Evolutionary conservation across 2,797 vertebrate genomes (phyloP), one percentile per base, ranked within the genome.

Genomic region (Darevskia nairensis): DNA sequence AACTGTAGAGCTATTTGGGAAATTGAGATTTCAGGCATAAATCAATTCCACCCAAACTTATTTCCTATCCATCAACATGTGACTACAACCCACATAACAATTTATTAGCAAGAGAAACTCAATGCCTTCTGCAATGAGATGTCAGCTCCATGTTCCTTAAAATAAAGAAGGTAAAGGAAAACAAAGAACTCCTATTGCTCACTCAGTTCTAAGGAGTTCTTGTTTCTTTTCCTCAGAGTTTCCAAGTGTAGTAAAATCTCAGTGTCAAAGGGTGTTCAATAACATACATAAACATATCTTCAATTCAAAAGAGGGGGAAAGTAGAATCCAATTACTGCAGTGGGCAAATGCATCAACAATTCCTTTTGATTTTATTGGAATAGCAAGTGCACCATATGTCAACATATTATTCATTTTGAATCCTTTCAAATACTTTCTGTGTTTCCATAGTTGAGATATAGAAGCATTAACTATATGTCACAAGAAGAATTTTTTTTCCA

Each of bases 281-380:
- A 86, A 55, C 39, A 39, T 59, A 46, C n/a, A 86, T 46, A 77
- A n/a, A 66, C 35, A 39, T 71, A n/a, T 15, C 66, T 55, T 11
- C 8, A 39, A 69, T 80, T 69, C 11, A 59, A 29, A 76, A n/a
- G 8, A 21, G 19, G 23, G 55, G 10, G 3, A 15, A 69, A 71
- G 4, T 25, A 71, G 23, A 55, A 71, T 79, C 76, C 64, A 86
- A 50, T 80, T 78, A 50, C 61, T 68, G 21, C 44, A 71, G 2
- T 29, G 44, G 1, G 10, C 8, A 55, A 86, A 86, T 79, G 41
- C 19, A 77, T 50, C 6, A 78, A 68, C 21, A 46, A 23, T 46
- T 55, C 9, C 39, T 68, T 85, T 79, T 86, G n/a, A 68, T 69
- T 79, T 50, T 79, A 86, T 69, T 71, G 44, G 17, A 86, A 86